Conservation (phyloP, 23 tunicate genomes). For the Ascidia mentula region DNA sequence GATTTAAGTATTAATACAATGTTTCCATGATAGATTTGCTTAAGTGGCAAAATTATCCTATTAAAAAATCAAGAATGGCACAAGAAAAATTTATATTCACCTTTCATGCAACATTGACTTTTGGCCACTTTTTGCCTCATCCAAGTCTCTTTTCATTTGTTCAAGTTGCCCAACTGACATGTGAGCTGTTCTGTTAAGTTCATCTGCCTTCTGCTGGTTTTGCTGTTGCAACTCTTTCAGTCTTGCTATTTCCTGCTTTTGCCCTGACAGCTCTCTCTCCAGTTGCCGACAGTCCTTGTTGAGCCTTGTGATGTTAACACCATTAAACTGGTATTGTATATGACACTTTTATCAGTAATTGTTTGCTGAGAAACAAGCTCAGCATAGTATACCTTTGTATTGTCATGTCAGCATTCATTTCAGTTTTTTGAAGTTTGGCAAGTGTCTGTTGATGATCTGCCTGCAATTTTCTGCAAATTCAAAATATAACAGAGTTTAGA, state of each 20-base stretch:
- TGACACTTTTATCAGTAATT: background rate
- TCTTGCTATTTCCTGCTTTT: conserved; percentile 36
- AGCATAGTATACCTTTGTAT: conserved; percentile 44
- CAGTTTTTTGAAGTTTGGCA: conserved; percentile 60
- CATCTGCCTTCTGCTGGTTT: conserved; percentile 37
- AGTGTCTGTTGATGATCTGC: conserved; percentile 26
- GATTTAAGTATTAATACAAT: too few relatives aligned
- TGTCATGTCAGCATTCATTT: conserved; percentile 58
- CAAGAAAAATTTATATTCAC: too few relatives aligned
- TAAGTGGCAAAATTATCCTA: too few relatives aligned
- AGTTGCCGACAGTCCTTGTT: conserved; percentile 64
- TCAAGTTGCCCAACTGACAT: conserved; percentile 34
- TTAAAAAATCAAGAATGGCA: too few relatives aligned
- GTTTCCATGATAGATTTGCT: too few relatives aligned
- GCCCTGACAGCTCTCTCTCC: conserved; percentile 49
- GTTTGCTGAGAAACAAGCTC: background rate
- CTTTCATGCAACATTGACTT: conserved; percentile 62
- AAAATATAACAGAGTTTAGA: conserved; percentile 8
- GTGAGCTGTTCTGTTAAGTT: conserved; percentile 19
- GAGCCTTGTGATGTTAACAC: conserved; percentile 54
- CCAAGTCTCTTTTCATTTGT: conserved; percentile 34
- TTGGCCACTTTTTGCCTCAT: conserved; percentile 34
- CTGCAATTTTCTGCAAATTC: conserved; percentile 72
- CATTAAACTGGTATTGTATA: background rate
- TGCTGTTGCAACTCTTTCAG: conserved; percentile 35